Evolutionary conservation across 2,113 vertebrate species (phyloP).

Genomic region (Ptyas mucosa): DNA sequence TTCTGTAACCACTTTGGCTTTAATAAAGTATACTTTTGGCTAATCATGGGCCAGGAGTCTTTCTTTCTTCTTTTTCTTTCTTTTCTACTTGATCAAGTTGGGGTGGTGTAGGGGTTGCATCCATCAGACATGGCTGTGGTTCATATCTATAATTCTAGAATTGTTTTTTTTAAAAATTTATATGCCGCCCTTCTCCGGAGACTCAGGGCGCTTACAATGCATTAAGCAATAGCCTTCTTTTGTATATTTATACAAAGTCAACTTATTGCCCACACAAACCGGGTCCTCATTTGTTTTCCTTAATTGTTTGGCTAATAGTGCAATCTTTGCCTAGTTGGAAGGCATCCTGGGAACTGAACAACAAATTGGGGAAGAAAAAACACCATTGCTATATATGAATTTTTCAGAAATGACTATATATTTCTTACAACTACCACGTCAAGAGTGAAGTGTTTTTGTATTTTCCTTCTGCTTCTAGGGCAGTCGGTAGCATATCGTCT

Average conservation of each 20-base stretch:
- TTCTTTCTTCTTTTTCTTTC: not conserved
- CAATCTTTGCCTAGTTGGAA: not conserved
- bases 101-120: not conserved
- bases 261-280: no score
- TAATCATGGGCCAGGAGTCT: not conserved
- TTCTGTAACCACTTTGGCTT: not conserved
- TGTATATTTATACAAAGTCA: no score
- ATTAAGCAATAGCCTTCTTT: no score
- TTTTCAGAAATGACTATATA: not conserved
- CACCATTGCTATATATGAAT: not conserved
- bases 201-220: no score
- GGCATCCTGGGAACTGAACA: not conserved
- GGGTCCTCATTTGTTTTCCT: no score
- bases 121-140: not conserved
- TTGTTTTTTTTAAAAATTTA: no score
- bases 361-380: not conserved
- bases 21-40: not conserved
- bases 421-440: not conserved
- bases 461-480: conserved; percentile 64
- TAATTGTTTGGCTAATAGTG: not conserved
- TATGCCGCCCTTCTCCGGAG: no score
- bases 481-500: conserved; percentile 87
- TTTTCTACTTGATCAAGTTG: not conserved
- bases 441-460: not conserved
- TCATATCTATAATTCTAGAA: not conserved